Evolutionary conservation across 2,797 vertebrate species (phyloP), one percentile per base, ranked within the genome.

Genomic region (Sibirionetta formosa): DNA sequence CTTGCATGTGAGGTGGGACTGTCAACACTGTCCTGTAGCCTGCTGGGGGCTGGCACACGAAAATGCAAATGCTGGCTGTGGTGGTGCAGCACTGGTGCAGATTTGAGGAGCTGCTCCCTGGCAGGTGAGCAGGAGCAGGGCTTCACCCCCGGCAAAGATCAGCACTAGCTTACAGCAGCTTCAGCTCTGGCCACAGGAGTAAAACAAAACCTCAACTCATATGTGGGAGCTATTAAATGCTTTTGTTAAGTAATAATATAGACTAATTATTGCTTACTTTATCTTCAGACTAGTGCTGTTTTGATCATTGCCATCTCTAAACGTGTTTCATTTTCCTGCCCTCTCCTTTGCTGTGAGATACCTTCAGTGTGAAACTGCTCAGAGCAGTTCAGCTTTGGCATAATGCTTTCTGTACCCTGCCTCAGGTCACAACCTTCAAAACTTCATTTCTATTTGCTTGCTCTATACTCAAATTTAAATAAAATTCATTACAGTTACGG

Each of bases 401-500:
- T 46, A 60, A 9, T 9, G 12, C 29, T 78, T 65, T 88, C 16
- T 46, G 26, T 72, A 54, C 33, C 69, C 24, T 79, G 40, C 22
- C 72, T 75, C 82, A 81, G 50, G 38, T 58, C 63, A 88, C 56
- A 73, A 11, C 46, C 58, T 88, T 65, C 44, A 18, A 66, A 81
- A 58, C 14, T n/a, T n/a, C 64, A 57, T 70, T 87, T 53, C n/a
- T 81, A 16, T 71, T 66, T 68, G 23, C 42, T 65, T 81, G 60
- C 46, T 77, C 93, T 71, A 70, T 31, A 51, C 15, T 5, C 3
- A 61, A 89, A 77, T 57, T 64, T 27, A 72, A 51, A 53, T 42
- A 73, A 11, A 51, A 48, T 12, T 56, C 42, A 7, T 56, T 60
- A 35, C 10, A 83, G 33, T 13, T 63, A 51, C 46, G 16, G 27